Evolutionary conservation across 2,113 vertebrate genomes (phyloP), one percentile per base, ranked within the genome.

Genomic region (Alosa alosa): DNA sequence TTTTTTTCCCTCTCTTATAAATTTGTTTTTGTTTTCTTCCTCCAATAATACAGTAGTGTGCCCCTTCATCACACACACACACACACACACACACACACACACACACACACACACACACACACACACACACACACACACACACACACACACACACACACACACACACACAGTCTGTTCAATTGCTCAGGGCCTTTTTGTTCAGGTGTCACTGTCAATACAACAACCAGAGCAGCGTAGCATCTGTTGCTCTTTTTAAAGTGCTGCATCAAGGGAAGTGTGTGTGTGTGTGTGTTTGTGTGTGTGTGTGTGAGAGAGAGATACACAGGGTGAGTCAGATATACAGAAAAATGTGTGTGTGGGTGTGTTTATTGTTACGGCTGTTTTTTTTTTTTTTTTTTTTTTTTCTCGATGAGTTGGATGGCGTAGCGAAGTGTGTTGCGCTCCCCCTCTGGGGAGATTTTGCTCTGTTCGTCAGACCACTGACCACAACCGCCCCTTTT

Each of bases 141-240:
- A 39, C 22, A 25, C 46, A 50, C n/a, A 83, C 20, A n/a, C 7
- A 82, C 36, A 68, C 68, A 91, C 88, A 94, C 94, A 94, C 88
- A 94, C 93, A 95, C 91, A 92, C 89, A 95, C 89, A 86, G 93
- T 93, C 94, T 90, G 94, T 92, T 93, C 94, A 92, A 94, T 95
- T 94, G 96, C 98, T 99, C 98, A 99, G 97, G 97, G 97, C 96
- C 96, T 97, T 95, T 93, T 94, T 94, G 96, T 95, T 97, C 96
- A 97, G 97, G 96, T 94, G 92, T 93, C 88, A 82, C 88, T 84
- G 87, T 92, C 89, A 89, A 91, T 82, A 86, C 68, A 84, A 83
- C 85, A 87, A 86, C 87, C 68, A 87, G 89, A 87, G 92, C 94
- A 94, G 95, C 95, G 85, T 13, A 2, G 17, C 57, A 41, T 22